Conservation (phyloP, 2,888 invertebrate species). For the Microchrysa polita region DNA sequence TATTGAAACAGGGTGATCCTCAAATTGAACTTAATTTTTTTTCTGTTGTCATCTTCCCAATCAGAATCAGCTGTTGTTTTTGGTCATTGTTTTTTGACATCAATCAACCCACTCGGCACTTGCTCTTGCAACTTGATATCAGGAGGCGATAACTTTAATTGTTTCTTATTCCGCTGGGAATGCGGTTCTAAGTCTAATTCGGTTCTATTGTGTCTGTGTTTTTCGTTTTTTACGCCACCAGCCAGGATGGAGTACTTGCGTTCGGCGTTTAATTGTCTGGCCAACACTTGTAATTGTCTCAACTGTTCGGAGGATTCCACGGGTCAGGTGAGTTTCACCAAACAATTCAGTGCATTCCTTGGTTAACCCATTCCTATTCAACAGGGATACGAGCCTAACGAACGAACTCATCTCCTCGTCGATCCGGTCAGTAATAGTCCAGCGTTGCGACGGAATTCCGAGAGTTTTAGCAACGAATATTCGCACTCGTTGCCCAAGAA, state of each 20-base stretch:
- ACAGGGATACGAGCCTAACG: slow-evolving; percentile 68
- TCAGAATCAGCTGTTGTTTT: slow-evolving; percentile 34
- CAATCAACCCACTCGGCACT: background rate
- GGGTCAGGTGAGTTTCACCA: slow-evolving; percentile 55
- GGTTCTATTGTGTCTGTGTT: no score
- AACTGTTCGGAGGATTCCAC: slow-evolving; percentile 61
- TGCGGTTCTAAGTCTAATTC: background rate
- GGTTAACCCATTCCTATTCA: background rate
- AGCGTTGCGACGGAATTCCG: slow-evolving; percentile 77
- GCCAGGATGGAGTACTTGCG: slow-evolving; percentile 60
- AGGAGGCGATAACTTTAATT: background rate
- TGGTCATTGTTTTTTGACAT: slow-evolving; percentile 36
- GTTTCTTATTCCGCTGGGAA: background rate
- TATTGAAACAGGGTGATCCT: background rate
- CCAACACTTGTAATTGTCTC: slow-evolving; percentile 60
- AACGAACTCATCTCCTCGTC: slow-evolving; percentile 80
- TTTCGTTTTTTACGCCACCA: no score
- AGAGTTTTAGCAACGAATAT: slow-evolving; percentile 72
- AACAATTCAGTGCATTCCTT: background rate
- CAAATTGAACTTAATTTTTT: background rate
- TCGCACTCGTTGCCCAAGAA: slow-evolving; percentile 76
- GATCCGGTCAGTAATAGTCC: slow-evolving; percentile 81
- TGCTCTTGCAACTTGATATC: no score
- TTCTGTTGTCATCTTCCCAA: background rate
- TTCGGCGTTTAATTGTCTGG: slow-evolving; percentile 58